phyloP scores from a whole-genome alignment of 2,888 invertebrate species.

The Scelioninae gen. 1 region DNA sequence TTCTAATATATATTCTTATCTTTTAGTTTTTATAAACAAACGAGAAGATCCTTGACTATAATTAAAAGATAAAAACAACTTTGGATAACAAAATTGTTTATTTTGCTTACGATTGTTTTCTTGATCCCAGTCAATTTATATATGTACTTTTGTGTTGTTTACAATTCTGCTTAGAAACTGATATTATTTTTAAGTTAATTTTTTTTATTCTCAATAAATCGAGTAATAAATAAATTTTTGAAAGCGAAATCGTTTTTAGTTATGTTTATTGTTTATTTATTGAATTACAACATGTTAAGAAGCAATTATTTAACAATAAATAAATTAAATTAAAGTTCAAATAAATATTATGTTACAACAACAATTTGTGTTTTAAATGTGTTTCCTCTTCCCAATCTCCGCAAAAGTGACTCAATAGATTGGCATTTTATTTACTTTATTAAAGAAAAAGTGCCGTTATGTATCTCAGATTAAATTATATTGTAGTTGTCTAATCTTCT shows the following conservation, averaged over 20 bases:
- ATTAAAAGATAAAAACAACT: constrained; percentile 12
- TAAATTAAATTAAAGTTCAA: no score
- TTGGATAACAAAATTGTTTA: constrained; percentile 12
- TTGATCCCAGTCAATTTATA: not conserved
- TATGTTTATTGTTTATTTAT: no score
- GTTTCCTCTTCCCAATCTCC: constrained; percentile 4
- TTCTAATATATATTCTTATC: constrained; percentile 24
- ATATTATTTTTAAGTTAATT: no score
- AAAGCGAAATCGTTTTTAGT: no score
- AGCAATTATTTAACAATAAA: no score
- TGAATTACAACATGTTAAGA: no score
- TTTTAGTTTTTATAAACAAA: constrained; percentile 22
- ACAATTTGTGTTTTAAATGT: not conserved
- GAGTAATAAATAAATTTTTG: no score
- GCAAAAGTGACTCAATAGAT: constrained; percentile 19
- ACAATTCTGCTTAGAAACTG: no score
- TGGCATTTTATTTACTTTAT: constrained; percentile 18
- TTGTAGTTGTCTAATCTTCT: not conserved
- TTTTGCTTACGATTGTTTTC: not conserved
- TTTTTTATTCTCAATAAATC: no score
- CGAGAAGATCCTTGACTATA: constrained; percentile 16
- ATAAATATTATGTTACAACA: no score
- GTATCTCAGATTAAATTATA: not conserved
- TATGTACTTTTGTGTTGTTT: no score
- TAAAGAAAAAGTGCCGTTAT: constrained; percentile 6